Conservation (phyloP, 2,113 vertebrate species). For the Dromas ardeola region DNA sequence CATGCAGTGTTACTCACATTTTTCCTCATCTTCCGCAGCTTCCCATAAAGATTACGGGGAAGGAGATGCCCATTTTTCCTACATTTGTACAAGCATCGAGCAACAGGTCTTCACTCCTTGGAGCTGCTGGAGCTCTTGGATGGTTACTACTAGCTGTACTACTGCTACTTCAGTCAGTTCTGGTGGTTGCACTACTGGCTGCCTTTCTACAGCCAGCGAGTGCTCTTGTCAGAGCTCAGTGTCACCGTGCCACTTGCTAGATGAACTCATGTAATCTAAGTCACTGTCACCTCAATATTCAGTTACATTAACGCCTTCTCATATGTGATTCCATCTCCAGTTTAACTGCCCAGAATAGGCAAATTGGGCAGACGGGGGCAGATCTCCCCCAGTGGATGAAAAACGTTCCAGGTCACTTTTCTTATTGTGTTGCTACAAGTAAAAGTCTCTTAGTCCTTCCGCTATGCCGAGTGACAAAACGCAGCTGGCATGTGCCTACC, state of each 20-base stretch:
- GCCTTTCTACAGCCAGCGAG: background rate
- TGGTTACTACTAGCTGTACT: background rate
- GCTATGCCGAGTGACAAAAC: fast-evolving
- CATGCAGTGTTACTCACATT: background rate
- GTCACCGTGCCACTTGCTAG: background rate
- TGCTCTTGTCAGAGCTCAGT: background rate
- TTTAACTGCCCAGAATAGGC: background rate
- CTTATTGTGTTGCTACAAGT: background rate
- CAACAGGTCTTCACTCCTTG: background rate
- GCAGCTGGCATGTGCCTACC: background rate
- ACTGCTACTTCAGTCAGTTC: background rate
- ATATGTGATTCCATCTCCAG: background rate
- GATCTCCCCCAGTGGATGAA: background rate
- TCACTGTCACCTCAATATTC: background rate
- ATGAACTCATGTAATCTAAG: background rate
- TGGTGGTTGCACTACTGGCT: background rate
- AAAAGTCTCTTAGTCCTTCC: background rate
- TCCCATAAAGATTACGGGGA: background rate
- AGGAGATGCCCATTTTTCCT: background rate
- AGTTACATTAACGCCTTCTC: background rate
- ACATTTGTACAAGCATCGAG: background rate
- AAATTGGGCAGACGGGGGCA: background rate
- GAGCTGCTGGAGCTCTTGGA: background rate
- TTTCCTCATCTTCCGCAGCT: background rate
- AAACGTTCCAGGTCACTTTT: background rate